Evolutionary conservation across 2,888 invertebrate genomes (phyloP).

Genomic region (Leptopilina syphax): DNA sequence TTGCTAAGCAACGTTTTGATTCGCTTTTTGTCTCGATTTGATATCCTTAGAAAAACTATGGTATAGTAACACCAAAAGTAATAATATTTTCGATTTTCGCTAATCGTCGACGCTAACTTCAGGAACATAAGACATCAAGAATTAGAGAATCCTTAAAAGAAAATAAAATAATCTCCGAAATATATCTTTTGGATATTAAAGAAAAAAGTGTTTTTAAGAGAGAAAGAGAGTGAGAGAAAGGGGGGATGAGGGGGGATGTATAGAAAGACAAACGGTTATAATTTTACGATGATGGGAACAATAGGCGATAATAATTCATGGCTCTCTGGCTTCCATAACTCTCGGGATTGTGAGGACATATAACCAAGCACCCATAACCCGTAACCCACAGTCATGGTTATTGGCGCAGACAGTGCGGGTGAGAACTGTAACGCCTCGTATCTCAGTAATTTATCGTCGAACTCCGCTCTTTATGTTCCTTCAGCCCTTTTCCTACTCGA

Average conservation of each 20-base stretch:
- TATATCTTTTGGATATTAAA: not conserved
- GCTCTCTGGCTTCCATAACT: slow-evolving; percentile 60
- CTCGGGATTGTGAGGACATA: slow-evolving; percentile 53
- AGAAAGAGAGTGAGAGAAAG: slow-evolving; percentile 13
- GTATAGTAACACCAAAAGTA: too few relatives aligned
- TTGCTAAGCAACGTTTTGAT: too few relatives aligned
- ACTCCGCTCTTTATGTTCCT: slow-evolving; percentile 50
- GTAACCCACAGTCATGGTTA: slow-evolving; percentile 53
- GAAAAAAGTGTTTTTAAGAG: slow-evolving; percentile 4
- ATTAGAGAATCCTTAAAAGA: not conserved
- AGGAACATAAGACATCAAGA: too few relatives aligned
- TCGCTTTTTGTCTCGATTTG: too few relatives aligned
- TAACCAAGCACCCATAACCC: slow-evolving; percentile 62
- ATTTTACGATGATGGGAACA: slow-evolving; percentile 67
- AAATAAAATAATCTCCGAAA: not conserved
- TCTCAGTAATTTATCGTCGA: slow-evolving; percentile 66
- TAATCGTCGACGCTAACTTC: too few relatives aligned
- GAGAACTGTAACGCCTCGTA: slow-evolving; percentile 70
- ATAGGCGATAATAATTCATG: slow-evolving; percentile 72
- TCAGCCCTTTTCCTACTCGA: slow-evolving; percentile 33
- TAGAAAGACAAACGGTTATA: slow-evolving; percentile 60
- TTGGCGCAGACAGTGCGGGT: slow-evolving; percentile 57
- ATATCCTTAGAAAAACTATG: too few relatives aligned
- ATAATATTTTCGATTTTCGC: too few relatives aligned
- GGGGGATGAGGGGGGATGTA: slow-evolving; percentile 34